These are phyloP conservation scores for Lontra canadensis DNA, from an alignment of 2,113 vertebrate species.

Conservation along the genomic window DNA sequence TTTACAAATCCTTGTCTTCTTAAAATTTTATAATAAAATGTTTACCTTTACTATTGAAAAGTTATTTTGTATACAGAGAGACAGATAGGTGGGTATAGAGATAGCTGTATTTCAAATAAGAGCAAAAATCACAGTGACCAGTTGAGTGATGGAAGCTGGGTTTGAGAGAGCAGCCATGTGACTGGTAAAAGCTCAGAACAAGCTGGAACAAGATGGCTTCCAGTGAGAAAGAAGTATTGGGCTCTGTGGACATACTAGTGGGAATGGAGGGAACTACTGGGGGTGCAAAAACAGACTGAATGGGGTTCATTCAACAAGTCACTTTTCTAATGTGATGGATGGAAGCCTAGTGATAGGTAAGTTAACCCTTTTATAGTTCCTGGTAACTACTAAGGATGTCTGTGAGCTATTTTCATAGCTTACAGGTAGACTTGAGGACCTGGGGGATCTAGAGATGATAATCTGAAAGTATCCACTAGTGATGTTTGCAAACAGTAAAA, in stretches of 20 bases:
- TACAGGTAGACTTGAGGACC: not conserved
- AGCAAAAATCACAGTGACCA: too few relatives aligned
- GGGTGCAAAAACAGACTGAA: fast-evolving
- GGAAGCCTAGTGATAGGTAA: not conserved
- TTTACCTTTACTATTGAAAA: not conserved
- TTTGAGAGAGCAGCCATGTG: not conserved
- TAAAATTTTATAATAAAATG: not conserved
- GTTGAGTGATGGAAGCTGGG: not conserved
- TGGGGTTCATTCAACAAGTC: not conserved
- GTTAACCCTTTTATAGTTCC: not conserved
- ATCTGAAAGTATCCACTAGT: not conserved
- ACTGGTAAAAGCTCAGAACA: not conserved
- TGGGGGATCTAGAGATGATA: not conserved
- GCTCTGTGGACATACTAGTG: not conserved
- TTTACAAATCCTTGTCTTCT: not conserved
- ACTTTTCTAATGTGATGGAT: not conserved
- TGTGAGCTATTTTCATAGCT: not conserved
- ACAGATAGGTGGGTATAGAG: not conserved
- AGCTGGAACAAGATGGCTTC: too few relatives aligned
- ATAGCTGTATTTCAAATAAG: not conserved
- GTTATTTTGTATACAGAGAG: not conserved
- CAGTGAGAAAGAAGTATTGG: too few relatives aligned
- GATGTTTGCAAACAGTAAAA: not conserved
- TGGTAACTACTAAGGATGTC: too few relatives aligned
- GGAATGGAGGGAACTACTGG: too few relatives aligned